These are phyloP conservation scores for Chrosomus eos DNA, from an alignment of 2,797 vertebrate genomes.

Conservation along the genomic window DNA sequence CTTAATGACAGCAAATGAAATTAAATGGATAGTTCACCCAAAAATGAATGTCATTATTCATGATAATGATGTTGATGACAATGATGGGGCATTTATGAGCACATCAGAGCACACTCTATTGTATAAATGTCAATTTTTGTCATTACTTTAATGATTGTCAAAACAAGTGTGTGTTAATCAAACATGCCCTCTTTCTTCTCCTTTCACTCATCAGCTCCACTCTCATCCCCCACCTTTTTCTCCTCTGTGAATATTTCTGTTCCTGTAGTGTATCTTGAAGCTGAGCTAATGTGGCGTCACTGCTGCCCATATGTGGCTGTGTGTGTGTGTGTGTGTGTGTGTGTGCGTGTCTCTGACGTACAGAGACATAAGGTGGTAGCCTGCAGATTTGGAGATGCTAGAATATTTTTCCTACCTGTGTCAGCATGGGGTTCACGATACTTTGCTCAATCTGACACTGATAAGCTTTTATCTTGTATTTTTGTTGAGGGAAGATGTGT, in stretches of 20 bases:
- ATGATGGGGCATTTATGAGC: neutral
- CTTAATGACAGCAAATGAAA: neutral
- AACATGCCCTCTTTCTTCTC: neutral
- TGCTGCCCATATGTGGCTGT: slow-evolving; percentile 39
- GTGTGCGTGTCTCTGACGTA: slow-evolving; percentile 21
- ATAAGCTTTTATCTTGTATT: slow-evolving; percentile 54
- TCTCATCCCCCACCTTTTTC: neutral
- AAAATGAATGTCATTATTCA: neutral
- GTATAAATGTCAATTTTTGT: neutral
- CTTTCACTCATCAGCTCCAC: neutral
- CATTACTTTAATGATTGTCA: slow-evolving; percentile 1
- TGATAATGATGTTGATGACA: neutral
- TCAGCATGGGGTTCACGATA: slow-evolving; percentile 5
- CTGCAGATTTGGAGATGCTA: slow-evolving; percentile 33
- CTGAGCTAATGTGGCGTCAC: slow-evolving; percentile 69
- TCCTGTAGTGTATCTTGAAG: slow-evolving; percentile 62
- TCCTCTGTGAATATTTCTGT: slow-evolving; percentile 40
- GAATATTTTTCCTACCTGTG: slow-evolving; percentile 3
- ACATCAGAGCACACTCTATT: neutral
- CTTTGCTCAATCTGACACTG: slow-evolving; percentile 19
- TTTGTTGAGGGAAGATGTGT: slow-evolving; percentile 59
- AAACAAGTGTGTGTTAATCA: slow-evolving; percentile 5
- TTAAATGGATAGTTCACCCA: neutral
- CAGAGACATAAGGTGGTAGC: slow-evolving; percentile 34
- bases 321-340: slow-evolving; percentile 31